Conservation (phyloP, 2,888 invertebrate species). For the Plebejus anna region DNA sequence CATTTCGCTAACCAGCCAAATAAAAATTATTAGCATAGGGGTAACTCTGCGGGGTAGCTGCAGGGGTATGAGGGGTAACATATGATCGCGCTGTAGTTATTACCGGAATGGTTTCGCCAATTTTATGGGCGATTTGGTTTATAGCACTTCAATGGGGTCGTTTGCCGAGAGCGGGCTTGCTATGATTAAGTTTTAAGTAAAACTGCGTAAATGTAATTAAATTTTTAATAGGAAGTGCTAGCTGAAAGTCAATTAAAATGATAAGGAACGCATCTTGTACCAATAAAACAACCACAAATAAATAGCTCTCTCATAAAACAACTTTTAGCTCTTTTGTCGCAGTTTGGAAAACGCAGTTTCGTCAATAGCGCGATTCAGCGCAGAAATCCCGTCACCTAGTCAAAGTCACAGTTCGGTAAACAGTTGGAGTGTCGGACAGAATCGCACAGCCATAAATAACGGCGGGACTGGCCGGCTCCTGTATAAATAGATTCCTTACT, state of each 20-base stretch:
- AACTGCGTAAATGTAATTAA: neutral
- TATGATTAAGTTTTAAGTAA: neutral
- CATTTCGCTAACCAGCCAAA: conserved; percentile 18
- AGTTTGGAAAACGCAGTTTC: neutral
- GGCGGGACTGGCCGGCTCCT: conserved; percentile 36
- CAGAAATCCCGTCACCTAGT: neutral
- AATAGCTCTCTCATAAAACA: neutral
- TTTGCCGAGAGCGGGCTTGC: conserved; percentile 17
- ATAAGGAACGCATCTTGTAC: neutral
- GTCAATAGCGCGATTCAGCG: neutral
- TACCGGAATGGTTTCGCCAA: conserved; percentile 35
- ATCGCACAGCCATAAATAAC: conserved; percentile 26
- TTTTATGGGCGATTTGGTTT: conserved; percentile 37
- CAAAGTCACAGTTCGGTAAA: conserved; percentile 10
- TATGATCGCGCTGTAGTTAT: conserved; percentile 29
- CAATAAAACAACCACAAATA: neutral
- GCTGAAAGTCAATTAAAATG: too few species aligned
- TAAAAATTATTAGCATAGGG: conserved; percentile 24
- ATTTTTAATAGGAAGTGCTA: neutral
- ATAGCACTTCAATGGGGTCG: conserved; percentile 24
- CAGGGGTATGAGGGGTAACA: conserved; percentile 14
- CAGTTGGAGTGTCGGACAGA: conserved; percentile 31
- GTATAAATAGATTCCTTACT: conserved; percentile 56
- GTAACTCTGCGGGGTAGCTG: conserved; percentile 1
- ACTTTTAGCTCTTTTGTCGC: too few species aligned